These are phyloP conservation scores for Leucoraja ocellata DNA, from an alignment of 2,797 vertebrate genomes.

Conservation along the genomic window DNA sequence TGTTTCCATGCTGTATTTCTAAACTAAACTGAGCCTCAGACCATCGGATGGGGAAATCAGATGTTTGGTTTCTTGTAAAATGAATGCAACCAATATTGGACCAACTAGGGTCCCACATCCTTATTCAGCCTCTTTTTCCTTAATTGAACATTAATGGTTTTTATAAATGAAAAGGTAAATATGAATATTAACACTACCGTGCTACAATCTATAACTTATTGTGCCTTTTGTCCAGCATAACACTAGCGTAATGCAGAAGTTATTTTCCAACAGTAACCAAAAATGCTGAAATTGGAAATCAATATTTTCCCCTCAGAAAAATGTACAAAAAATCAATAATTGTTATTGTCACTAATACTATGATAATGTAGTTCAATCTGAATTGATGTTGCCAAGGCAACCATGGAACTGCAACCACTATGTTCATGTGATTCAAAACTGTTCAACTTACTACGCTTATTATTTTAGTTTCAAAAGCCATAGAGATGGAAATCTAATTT, in stretches of 20 bases:
- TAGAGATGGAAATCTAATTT: not conserved
- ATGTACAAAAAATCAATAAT: not conserved
- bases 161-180: not conserved
- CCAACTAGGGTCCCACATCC: no score
- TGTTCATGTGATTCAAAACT: not conserved
- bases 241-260: not conserved
- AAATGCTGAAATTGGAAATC: not conserved
- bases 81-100: not conserved
- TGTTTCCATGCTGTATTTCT: no score
- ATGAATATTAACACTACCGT: not conserved
- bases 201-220: not conserved
- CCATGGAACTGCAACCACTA: not conserved
- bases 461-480: not conserved
- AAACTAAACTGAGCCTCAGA: not conserved
- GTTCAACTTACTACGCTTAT: not conserved
- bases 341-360: not conserved
- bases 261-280: not conserved
- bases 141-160: no score
- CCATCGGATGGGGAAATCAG: not conserved
- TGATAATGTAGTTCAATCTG: not conserved
- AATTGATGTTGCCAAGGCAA: not conserved
- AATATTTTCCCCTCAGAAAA: not conserved
- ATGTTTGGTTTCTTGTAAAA: not conserved
- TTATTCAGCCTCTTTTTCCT: no score
- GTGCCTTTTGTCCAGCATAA: not conserved